Base-by-base conservation (phyloP, 1,140 invertebrate species). In the Aradophagus sp. region DNA sequence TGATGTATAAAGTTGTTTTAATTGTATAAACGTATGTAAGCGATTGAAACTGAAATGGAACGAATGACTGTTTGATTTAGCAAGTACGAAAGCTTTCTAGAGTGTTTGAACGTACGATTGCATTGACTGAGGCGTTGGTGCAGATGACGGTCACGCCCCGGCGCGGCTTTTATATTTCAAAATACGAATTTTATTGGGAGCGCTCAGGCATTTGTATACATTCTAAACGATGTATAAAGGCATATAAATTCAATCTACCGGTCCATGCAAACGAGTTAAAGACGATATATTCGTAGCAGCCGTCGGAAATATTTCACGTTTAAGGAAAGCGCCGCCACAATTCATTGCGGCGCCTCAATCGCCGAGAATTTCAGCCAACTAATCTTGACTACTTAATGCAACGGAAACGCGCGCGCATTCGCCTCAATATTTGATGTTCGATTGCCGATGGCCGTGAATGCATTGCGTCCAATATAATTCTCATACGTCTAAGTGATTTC, bases 151-250 rank as follows among this genome's bases (percentile, higher is more conserved):
- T 31, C 11, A 11, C 1, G 15, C 23, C 5, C 11, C 41, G 29
- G 16, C 16, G 16, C n/a, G 26, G 36, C 20, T 36, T 50, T 36
- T 16, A 26, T 26, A 6, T 50, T 36, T 23, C 1, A 36, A 50
- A 50, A 50, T 50, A 23, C 32, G 31, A 50, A 23, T 36, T 50
- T 36, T 50, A 36, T 15, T 8, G 45, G 19, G 16, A 50, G 26
- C 31, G 11, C 13, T 36, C 12, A 16, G 36, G 45, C 19, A 36
- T 50, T 50, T 50, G 19, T 36, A 36, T 36, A 36, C 45, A 50
- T 36, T 36, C 20, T 50, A 36, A 50, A 50, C 29, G 45, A 50
- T 26, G 17, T 36, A 36, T 17, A 15, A 50, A 50, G 32, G 45
- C 14, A 36, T 36, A 36, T 12, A 36, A 50, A 36, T 35, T 50